Evolutionary conservation across 2,888 invertebrate genomes (phyloP), one percentile per base, ranked within the genome.

Genomic region (Tromatobia lineatoria): DNA sequence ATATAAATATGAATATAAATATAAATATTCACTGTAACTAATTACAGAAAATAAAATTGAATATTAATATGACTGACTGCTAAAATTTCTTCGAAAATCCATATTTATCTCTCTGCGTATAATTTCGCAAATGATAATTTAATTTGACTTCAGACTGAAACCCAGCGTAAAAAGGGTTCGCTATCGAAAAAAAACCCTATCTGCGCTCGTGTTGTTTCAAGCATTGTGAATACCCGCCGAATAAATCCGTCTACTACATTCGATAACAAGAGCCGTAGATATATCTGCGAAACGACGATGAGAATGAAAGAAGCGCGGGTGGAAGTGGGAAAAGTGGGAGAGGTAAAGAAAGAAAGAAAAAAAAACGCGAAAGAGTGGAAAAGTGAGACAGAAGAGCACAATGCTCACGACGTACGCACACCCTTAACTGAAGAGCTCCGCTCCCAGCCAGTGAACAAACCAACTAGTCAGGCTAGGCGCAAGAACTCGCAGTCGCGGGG

Each of bases 371-470:
- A 42, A 64, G 42, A 64, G 38, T 29, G 29, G 57, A 73, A 66
- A 34, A 73, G 34, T 59, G 29, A 73, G 61, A 69, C 38, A 59
- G 66, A 69, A 61, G 54, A 54, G 52, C 59, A 52, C 38, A 80
- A 80, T 80, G 75, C 75, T 80, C 69, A 75, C 75, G 75, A 70
- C 57, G 54, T 47, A 80, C 75, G 74, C 66, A 42, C 71, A 66
- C 79, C 69, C 42, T 47, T 66, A 71, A 77, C 38, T 45, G 70
- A 61, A 45, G 54, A 71, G 64, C 73, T 67, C 64, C 29, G 70
- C 25, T n/a, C 34, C 18, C 64, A 70, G 76, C 18, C 66, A 71
- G 76, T 71, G 73, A 82, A 74, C 73, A 13, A 74, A 61, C 73
- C 59, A 74, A 74, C 73, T 59, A 45, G 73, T 74, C 47, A 52